Conservation (phyloP, 2,888 invertebrate species). For the Azorinus chamasolen region DNA sequence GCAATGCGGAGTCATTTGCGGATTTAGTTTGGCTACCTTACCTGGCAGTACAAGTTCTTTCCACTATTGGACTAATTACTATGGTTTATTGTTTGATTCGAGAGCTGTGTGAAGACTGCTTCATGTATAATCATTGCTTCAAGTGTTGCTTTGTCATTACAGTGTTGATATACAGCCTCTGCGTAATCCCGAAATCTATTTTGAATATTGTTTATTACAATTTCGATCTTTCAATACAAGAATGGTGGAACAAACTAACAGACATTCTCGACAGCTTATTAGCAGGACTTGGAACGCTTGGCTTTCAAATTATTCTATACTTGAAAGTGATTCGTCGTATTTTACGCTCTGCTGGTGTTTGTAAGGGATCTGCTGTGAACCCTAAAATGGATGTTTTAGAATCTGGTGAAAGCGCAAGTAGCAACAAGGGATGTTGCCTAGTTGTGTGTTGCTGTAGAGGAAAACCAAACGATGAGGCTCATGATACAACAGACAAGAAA, state of each 20-base stretch:
- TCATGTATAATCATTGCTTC: conserved; percentile 53
- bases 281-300: conserved; percentile 19
- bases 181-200: conserved; percentile 51
- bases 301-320: conserved; percentile 49
- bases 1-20: conserved; percentile 2
- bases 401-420: no score
- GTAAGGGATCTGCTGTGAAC: no score
- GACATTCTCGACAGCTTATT: conserved; percentile 40
- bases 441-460: no score
- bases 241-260: conserved; percentile 37
- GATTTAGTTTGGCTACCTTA: conserved; percentile 50
- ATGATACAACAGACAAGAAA: no score
- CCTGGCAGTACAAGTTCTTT: conserved; percentile 39
- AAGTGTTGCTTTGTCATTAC: conserved; percentile 40
- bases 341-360: no score
- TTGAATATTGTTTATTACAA: conserved; percentile 38
- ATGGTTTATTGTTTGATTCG: conserved; percentile 45
- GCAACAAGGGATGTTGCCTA: no score
- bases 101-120: conserved; percentile 51
- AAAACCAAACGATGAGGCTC: no score
- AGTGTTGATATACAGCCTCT: conserved; percentile 31
- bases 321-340: conserved; percentile 8
- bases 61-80: conserved; percentile 27
- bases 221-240: conserved; percentile 16
- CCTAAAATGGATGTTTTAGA: no score